A percentile compares a stretch with the other conserved stretches of the same genome.
Conservation (phyloP, 1,140 invertebrate species). For the Plectrocnemia conspersa region DNA sequence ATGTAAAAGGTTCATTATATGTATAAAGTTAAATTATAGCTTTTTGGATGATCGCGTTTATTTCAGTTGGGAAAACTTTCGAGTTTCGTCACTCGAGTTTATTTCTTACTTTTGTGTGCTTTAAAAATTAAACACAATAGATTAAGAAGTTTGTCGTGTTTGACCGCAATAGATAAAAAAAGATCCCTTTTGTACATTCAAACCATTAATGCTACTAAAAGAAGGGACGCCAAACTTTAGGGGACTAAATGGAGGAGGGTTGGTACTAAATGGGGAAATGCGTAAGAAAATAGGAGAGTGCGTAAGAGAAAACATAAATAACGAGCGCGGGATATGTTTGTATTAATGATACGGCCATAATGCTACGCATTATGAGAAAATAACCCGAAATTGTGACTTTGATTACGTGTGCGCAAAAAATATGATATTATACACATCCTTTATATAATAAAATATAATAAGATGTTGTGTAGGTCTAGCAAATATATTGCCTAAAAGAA, state of each 20-base stretch:
- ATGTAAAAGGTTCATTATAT: neutral
- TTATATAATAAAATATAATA: no score
- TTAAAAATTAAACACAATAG: neutral
- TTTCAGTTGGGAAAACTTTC: neutral
- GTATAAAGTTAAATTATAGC: neutral
- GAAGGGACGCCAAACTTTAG: conserved; percentile 27
- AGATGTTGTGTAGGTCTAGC: no score
- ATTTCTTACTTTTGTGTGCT: neutral
- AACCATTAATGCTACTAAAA: conserved; percentile 27
- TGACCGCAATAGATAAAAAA: conserved; percentile 8
- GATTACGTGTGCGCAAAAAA: no score
- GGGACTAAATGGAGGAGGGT: neutral
- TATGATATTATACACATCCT: no score
- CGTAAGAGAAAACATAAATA: conserved; percentile 7
- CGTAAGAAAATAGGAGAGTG: conserved; percentile 3
- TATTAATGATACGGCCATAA: conserved; percentile 10
- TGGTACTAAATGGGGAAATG: neutral
- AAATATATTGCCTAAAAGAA: no score
- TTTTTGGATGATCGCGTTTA: neutral
- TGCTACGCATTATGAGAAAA: neutral
- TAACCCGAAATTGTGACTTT: no score
- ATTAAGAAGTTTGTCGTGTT: neutral
- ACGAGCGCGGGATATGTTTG: conserved; percentile 12
- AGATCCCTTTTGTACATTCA: conserved; percentile 27
- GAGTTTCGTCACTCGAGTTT: neutral